These are phyloP conservation scores for Clarias batrachus DNA, from an alignment of 2,113 vertebrate genomes.

Conservation along the genomic window DNA sequence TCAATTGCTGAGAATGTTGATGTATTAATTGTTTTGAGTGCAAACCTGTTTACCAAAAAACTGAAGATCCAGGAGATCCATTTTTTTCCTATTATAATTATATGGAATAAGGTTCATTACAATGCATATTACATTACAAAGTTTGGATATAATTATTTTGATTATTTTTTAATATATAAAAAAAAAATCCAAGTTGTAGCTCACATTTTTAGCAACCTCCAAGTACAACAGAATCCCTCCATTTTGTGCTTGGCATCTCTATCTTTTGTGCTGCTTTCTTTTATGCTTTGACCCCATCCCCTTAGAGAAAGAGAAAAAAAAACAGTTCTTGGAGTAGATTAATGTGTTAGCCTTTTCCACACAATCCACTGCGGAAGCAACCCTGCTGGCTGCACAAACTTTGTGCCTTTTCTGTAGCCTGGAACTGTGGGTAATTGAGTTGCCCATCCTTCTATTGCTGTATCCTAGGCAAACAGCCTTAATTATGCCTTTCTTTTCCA, in stretches of 20 bases:
- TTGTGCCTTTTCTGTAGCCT: conserved; percentile 56
- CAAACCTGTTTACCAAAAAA: no score
- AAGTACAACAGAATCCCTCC: neutral
- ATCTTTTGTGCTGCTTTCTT: conserved; percentile 41
- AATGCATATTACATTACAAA: neutral
- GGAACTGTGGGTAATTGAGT: conserved; percentile 56
- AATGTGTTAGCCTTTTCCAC: conserved; percentile 52
- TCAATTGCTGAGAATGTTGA: no score
- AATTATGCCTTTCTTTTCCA: conserved; percentile 64
- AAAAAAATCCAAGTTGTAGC: neutral
- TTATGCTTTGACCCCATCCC: conserved; percentile 21
- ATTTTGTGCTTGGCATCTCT: conserved; percentile 3
- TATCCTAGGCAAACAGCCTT: conserved; percentile 65
- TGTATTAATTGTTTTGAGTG: no score
- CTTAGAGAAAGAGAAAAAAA: conserved; percentile 41
- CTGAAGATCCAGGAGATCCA: neutral
- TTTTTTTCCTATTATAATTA: neutral
- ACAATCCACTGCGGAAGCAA: conserved; percentile 61
- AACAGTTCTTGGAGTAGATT: conserved; percentile 54
- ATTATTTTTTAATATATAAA: no score
- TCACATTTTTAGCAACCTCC: neutral
- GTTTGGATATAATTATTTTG: no score
- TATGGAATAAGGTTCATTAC: neutral
- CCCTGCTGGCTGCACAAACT: conserved; percentile 58
- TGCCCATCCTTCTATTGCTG: conserved; percentile 54